Conservation (phyloP, 2,797 vertebrate genomes). For the Petrocephalus sullivani region DNA sequence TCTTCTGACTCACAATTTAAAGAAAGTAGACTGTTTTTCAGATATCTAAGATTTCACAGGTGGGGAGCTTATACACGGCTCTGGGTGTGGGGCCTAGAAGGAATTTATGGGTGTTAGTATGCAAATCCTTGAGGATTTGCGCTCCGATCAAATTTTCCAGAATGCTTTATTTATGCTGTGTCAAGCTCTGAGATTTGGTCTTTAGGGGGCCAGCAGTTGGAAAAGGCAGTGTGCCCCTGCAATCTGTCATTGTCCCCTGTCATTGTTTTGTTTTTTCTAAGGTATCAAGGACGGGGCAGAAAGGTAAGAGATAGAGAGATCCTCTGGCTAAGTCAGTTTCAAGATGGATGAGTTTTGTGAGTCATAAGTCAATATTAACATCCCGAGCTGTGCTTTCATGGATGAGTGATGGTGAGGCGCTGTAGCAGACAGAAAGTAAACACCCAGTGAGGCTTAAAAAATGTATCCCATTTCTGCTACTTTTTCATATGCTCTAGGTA, state of each 20-base stretch:
- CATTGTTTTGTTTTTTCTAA: not conserved
- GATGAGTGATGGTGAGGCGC: not conserved
- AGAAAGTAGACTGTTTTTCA: not conserved
- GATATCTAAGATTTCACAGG: not conserved
- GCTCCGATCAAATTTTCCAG: not conserved
- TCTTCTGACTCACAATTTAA: not conserved
- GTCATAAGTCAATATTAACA: not conserved
- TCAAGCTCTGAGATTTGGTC: not conserved
- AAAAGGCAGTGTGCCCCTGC: not conserved
- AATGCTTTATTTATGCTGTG: not conserved
- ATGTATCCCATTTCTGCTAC: not conserved
- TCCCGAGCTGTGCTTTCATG: not conserved
- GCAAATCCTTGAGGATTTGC: not conserved
- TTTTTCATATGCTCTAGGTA: not conserved
- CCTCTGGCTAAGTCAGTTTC: not conserved
- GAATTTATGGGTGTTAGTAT: not conserved
- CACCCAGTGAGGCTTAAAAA: not conserved
- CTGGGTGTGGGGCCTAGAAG: not conserved
- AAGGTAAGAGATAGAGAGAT: not conserved
- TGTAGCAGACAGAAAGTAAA: not conserved
- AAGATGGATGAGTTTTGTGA: not conserved
- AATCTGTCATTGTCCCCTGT: not conserved
- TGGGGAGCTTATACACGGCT: not conserved
- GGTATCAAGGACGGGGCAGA: not conserved
- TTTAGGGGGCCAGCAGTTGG: not conserved